Percentiles rank a stretch among this genome's conserved stretches.
Evolutionary conservation across 2,113 vertebrate species (phyloP).

Genomic region (Myiozetetes cayanensis): DNA sequence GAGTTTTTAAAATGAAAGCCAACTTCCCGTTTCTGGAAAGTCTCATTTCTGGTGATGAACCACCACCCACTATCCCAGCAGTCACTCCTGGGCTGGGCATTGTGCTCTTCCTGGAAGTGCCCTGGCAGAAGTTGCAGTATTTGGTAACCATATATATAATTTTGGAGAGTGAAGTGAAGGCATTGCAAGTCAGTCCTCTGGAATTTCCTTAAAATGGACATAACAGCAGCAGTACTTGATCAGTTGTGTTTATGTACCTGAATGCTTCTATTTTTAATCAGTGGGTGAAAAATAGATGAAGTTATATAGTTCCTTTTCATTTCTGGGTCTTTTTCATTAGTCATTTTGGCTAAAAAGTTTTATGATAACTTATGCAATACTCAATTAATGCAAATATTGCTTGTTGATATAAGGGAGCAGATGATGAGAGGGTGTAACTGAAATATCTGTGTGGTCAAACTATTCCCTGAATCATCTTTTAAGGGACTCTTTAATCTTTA

Average conservation of each 20-base stretch:
- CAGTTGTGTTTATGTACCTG: not conserved
- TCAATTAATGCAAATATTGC: not conserved
- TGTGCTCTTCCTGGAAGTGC: not conserved
- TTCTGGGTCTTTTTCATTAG: not conserved
- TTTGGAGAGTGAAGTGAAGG: not conserved
- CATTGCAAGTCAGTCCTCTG: conserved; percentile 5
- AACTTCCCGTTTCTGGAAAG: not conserved
- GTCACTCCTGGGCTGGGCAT: not conserved
- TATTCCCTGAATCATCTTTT: not conserved
- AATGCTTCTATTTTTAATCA: not conserved
- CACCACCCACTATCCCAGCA: not conserved
- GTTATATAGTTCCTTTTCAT: not conserved
- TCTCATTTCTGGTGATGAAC: not conserved
- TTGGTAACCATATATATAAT: conserved; percentile 1
- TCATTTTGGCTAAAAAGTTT: not conserved
- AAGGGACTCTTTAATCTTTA: not conserved
- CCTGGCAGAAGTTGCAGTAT: not conserved
- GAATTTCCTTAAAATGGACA: conserved; percentile 51
- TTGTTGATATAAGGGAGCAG: not conserved
- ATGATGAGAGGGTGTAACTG: not conserved
- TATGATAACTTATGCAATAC: not conserved
- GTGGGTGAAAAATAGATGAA: not conserved
- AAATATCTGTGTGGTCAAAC: not conserved
- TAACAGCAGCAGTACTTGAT: not conserved
- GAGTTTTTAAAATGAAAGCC: not conserved